Evolutionary conservation across 2,888 invertebrate genomes (phyloP).

Genomic region (Hydroisotoma schaefferi): DNA sequence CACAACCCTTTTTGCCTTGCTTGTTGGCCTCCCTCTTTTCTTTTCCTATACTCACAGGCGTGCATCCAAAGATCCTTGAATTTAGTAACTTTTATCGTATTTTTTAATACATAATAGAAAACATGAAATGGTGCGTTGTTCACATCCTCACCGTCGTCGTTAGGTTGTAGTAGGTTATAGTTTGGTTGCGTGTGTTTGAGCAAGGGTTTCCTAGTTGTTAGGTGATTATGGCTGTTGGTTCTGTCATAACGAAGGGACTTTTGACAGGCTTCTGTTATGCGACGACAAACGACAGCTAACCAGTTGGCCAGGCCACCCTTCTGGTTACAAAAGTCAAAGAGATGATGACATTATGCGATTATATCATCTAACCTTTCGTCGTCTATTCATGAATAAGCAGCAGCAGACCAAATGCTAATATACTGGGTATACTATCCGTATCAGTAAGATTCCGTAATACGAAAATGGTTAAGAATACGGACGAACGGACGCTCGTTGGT

Average conservation of each 20-base stretch:
- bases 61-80: too few relatives aligned
- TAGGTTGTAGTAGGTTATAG: too few relatives aligned
- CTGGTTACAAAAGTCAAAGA: slow-evolving; percentile 8
- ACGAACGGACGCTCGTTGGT: too few relatives aligned
- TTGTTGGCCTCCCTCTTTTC: too few relatives aligned
- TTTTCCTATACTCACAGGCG: too few relatives aligned
- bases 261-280: slow-evolving; percentile 31
- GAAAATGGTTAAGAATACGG: too few relatives aligned
- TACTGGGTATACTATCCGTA: too few relatives aligned
- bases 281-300: slow-evolving; percentile 11
- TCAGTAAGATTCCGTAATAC: too few relatives aligned
- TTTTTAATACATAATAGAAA: too few relatives aligned
- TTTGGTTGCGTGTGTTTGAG: not conserved
- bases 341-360: slow-evolving; percentile 16
- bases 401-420: too few relatives aligned
- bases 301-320: slow-evolving; percentile 11
- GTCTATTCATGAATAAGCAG: not conserved
- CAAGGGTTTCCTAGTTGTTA: slow-evolving; percentile 2
- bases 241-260: slow-evolving; percentile 27
- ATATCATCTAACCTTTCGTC: not conserved
- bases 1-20: too few relatives aligned
- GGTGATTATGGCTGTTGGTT: slow-evolving; percentile 10
- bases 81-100: not conserved
- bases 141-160: too few relatives aligned
- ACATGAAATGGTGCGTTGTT: not conserved